Conservation (phyloP, 2,888 invertebrate species). For the Eupsilia transversa region DNA sequence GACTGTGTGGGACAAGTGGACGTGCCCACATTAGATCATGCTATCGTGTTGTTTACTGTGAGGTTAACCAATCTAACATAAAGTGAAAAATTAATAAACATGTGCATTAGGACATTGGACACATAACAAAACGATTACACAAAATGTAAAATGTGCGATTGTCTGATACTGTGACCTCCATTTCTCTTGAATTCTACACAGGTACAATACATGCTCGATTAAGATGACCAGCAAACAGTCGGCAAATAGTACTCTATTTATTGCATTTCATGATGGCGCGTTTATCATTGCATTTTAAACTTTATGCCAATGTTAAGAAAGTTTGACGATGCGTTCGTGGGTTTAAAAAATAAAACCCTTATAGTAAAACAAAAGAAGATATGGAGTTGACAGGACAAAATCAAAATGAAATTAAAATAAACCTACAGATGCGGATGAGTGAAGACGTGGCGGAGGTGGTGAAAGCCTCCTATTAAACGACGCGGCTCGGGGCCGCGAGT, state of each 20-base stretch:
- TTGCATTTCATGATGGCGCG: not conserved
- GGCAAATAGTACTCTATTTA: not conserved
- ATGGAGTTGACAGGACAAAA: constrained; percentile 71
- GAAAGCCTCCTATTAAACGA: constrained; percentile 82
- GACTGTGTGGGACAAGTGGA: constrained; percentile 5
- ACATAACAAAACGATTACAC: constrained; percentile 57
- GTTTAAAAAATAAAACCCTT: too few species aligned
- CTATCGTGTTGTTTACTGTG: constrained; percentile 47
- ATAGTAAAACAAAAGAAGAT: constrained; percentile 14
- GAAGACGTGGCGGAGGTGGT: constrained; percentile 87
- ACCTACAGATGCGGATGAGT: constrained; percentile 88
- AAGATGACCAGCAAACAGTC: not conserved
- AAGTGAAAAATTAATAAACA: constrained; percentile 50
- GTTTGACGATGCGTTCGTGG: not conserved
- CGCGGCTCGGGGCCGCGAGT: constrained; percentile 80
- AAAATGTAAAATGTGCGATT: constrained; percentile 57
- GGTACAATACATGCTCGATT: too few species aligned
- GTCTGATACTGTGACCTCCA: constrained; percentile 39
- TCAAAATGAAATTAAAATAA: constrained; percentile 82
- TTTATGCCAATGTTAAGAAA: not conserved
- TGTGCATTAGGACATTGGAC: constrained; percentile 64
- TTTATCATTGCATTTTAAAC: not conserved
- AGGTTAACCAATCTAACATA: constrained; percentile 51
- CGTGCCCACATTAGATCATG: constrained; percentile 32
- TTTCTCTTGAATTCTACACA: constrained; percentile 2